phyloP scores from a whole-genome alignment of 2,113 vertebrate species.

The Hypocryptadius cinnamomeus region DNA sequence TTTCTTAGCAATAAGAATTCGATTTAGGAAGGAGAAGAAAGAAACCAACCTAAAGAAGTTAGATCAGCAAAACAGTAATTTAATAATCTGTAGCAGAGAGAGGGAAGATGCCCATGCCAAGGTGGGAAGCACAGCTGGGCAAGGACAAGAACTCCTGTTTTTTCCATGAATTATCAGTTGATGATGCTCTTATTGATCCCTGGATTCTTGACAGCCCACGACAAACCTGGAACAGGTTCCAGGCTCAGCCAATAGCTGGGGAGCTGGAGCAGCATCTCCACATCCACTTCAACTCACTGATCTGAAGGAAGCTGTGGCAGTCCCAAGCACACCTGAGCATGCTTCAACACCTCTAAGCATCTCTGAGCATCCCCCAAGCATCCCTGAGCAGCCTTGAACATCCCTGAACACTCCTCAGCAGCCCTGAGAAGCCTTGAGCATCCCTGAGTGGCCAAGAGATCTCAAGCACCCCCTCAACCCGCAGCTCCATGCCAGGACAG shows the following conservation, averaged over 20 bases:
- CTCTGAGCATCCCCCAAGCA: background rate
- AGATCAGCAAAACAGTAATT: conserved; percentile 14
- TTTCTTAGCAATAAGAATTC: conserved; percentile 8
- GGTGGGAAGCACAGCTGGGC: background rate
- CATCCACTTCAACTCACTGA: background rate
- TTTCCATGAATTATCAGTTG: background rate
- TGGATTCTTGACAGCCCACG: background rate
- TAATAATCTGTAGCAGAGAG: background rate
- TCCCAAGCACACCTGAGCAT: background rate
- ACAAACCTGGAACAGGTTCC: background rate
- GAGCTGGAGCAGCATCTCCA: background rate
- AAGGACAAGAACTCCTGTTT: background rate
- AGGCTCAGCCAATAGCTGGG: background rate
- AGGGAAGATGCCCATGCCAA: background rate
- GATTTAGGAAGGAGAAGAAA: background rate
- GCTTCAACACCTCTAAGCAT: background rate
- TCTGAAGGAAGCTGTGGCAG: background rate
- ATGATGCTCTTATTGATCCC: background rate
- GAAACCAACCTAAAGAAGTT: background rate
- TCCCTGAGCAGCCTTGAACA: background rate
- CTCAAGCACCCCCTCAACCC: background rate
- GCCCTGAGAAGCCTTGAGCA: background rate
- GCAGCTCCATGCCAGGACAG: background rate
- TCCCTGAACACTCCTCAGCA: background rate
- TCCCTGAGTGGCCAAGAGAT: too few species aligned